Evolutionary conservation across 2,797 vertebrate species (phyloP).

Genomic region (Craterocephalus amniculus): DNA sequence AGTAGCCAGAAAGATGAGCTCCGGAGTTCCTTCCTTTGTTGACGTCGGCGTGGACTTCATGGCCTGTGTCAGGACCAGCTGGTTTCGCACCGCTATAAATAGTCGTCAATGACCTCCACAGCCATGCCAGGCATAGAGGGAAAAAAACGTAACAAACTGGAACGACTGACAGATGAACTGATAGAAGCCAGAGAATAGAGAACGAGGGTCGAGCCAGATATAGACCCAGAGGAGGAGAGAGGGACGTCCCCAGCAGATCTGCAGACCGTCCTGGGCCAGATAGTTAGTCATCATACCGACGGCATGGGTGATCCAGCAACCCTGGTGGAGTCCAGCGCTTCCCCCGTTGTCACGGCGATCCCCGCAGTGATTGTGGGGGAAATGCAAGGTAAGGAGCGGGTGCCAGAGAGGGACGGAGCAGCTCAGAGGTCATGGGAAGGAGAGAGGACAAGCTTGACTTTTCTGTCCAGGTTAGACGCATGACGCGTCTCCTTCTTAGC

Average conservation of each 20-base stretch:
- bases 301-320: conserved; percentile 66
- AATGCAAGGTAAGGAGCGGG: conserved; percentile 59
- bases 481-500: too few species aligned
- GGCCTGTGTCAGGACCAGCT: conserved; percentile 65
- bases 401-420: conserved; percentile 21
- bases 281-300: not conserved
- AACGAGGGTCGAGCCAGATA: conserved; percentile 26
- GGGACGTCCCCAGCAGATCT: not conserved
- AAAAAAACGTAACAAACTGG: conserved; percentile 9
- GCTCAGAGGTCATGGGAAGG: conserved; percentile 35
- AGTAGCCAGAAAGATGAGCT: too few species aligned
- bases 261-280: not conserved
- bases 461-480: not conserved
- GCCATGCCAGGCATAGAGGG: conserved; percentile 35
- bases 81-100: conserved; percentile 66
- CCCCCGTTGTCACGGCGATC: conserved; percentile 18
- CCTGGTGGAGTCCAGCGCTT: conserved; percentile 18
- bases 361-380: conserved; percentile 36
- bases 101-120: conserved; percentile 51
- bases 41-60: too few species aligned
- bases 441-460: not conserved
- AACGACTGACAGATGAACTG: conserved; percentile 36
- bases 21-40: conserved; percentile 5
- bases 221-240: not conserved
- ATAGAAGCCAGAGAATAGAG: conserved; percentile 18